Base-by-base conservation (phyloP, 2,113 vertebrate genomes). In the Oncorhynchus masou region DNA sequence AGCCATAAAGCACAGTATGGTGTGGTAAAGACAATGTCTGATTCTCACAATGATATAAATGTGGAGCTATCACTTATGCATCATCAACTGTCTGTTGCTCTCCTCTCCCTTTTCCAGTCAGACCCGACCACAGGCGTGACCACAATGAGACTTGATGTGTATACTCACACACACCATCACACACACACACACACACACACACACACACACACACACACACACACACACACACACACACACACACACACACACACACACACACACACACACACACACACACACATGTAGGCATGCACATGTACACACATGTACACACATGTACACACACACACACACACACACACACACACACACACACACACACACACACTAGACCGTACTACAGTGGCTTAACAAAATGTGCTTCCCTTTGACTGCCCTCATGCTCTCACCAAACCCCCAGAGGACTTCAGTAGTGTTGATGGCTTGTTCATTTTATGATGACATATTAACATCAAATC, bases 101-200 rank as follows among this genome's bases (percentile, higher is more conserved):
- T 75, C 67, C 82, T 57, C n/a, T 73, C 70, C 73, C 39, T 70
- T 71, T 82, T 71, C 62, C 22, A 64, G 73, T 57, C 72, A 68
- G 16, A 54, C 66, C 74, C 73, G 71, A 88, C 82, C 78, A 76
- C 86, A 83, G 73, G 69, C 25, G 51, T 24, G 13, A 77, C 69
- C 69, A 71, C 75, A 71, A 70, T 57, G 51, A 34, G 51, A 62
- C 59, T 49, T 24, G 49, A 70, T 75, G 31, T 51, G 57, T 57
- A 19, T 57, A 57, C 51, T 57, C 51, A 57, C 51, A 19, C 16
- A 57, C 51, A 20, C 51, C 1, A 1, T 4, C 51, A 57, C 51
- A 54, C 57, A 22, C 57, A 60, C n/a, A n/a, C 16, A n/a, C 16
- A 19, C 5, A n/a, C 1, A 2, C 34, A 39, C 71, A 27, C 25